Evolutionary conservation across 1,140 invertebrate genomes (phyloP).

Genomic region (Epicauta chinensis): DNA sequence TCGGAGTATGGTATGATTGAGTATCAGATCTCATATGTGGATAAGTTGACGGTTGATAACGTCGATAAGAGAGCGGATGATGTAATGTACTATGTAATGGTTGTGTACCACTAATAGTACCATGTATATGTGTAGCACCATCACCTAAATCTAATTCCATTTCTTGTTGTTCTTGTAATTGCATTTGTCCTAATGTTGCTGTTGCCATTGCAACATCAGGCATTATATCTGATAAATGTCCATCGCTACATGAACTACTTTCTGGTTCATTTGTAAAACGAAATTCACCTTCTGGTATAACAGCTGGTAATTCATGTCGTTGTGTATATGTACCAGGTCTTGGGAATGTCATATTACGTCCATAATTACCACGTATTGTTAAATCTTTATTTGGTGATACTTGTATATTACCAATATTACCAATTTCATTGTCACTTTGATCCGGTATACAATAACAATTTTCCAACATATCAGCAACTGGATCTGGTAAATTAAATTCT

Average conservation of each 20-base stretch:
- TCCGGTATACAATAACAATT: constrained; percentile 38
- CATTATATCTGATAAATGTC: constrained; percentile 74
- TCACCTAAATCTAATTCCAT: constrained; percentile 70
- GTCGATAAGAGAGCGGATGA: constrained; percentile 27
- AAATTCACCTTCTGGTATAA: constrained; percentile 41
- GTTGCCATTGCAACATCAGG: constrained; percentile 87
- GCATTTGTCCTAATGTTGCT: constrained; percentile 61
- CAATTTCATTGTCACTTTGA: constrained; percentile 29
- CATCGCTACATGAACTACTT: constrained; percentile 56
- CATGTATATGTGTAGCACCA: constrained; percentile 53
- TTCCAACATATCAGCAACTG: constrained; percentile 79
- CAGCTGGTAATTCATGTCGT: constrained; percentile 37
- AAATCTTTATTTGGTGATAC: constrained; percentile 28
- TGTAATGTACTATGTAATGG: constrained; percentile 21
- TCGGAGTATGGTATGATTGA: constrained; percentile 29
- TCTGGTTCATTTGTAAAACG: constrained; percentile 47
- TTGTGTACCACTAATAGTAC: constrained; percentile 14
- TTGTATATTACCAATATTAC: constrained; percentile 14
- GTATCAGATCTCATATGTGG: constrained; percentile 34
- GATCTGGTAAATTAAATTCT: constrained; percentile 90
- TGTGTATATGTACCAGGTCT: constrained; percentile 42
- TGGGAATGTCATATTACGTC: constrained; percentile 55
- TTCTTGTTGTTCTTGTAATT: constrained; percentile 60
- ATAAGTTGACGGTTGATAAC: constrained; percentile 34
- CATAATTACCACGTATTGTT: constrained; percentile 33